A percentile compares a stretch with the other conserved stretches of the same genome.
Conservation (phyloP, 23 tunicate species). For the Corella eumyota region DNA sequence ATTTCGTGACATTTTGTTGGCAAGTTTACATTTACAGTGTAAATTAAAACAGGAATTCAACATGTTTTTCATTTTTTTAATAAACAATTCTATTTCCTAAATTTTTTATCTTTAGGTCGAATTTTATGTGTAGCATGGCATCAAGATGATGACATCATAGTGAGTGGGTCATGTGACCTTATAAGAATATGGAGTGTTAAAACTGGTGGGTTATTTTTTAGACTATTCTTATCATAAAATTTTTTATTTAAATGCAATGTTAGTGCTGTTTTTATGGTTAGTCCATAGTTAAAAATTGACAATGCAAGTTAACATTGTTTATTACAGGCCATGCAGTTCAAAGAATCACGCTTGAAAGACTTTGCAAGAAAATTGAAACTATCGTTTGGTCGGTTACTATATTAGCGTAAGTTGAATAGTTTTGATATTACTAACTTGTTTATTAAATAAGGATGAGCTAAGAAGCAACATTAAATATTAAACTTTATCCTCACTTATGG, state of each 20-base stretch:
- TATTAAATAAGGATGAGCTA: too few relatives aligned
- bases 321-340: slow-evolving; percentile 64
- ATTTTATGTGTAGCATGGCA: slow-evolving; percentile 76
- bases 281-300: background rate
- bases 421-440: too few relatives aligned
- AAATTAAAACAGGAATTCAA: too few relatives aligned
- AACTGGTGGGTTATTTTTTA: slow-evolving; percentile 19
- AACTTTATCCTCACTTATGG: too few relatives aligned
- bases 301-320: background rate
- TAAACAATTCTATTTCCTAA: too few relatives aligned
- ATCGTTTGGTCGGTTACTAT: slow-evolving; percentile 59
- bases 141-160: slow-evolving; percentile 26
- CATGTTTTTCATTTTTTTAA: too few relatives aligned
- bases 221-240: background rate
- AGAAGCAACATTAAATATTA: too few relatives aligned
- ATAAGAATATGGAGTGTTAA: slow-evolving; percentile 62
- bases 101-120: slow-evolving; percentile 24
- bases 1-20: too few relatives aligned
- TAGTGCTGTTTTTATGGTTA: background rate
- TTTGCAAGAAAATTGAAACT: slow-evolving; percentile 38
- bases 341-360: slow-evolving; percentile 46
- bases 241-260: background rate
- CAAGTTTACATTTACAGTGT: too few relatives aligned
- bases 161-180: slow-evolving; percentile 61
- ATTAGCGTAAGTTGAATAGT: slow-evolving; percentile 26